Evolutionary conservation across 2,888 invertebrate species (phyloP).

Genomic region (Strigamia transsilvanica): DNA sequence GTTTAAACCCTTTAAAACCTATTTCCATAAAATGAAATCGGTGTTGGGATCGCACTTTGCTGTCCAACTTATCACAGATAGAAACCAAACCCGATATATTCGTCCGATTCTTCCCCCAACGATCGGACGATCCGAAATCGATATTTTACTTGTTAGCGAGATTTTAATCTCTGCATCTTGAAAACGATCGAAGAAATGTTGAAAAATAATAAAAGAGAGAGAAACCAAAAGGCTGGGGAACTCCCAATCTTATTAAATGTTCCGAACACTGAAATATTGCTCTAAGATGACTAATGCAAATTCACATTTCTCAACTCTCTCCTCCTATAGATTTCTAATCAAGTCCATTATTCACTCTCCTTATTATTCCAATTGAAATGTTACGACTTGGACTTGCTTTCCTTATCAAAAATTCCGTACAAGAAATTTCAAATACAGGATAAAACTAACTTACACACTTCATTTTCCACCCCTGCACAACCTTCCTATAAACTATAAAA

Average conservation of each 20-base stretch:
- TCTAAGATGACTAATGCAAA: background rate
- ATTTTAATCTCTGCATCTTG: constrained; percentile 39
- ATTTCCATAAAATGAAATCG: constrained; percentile 52
- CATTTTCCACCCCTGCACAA: background rate
- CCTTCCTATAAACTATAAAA: constrained; percentile 11
- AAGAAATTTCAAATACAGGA: background rate
- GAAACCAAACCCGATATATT: constrained; percentile 25
- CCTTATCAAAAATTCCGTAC: constrained; percentile 4
- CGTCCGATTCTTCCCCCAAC: constrained; percentile 17
- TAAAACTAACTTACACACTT: background rate
- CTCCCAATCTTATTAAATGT: background rate
- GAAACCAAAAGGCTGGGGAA: background rate
- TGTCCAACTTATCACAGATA: constrained; percentile 41
- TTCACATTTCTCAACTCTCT: too few relatives aligned
- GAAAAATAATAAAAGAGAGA: background rate
- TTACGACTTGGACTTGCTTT: background rate
- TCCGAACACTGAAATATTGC: background rate
- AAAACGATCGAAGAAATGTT: constrained; percentile 24
- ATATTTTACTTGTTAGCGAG: constrained; percentile 50
- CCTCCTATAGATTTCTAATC: too few relatives aligned
- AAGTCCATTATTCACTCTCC: background rate
- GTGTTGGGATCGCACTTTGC: constrained; percentile 4
- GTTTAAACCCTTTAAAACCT: background rate
- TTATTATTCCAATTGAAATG: background rate
- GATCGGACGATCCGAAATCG: constrained; percentile 32